Conservation (phyloP, 2,888 invertebrate species). For the Morpho helenor region DNA sequence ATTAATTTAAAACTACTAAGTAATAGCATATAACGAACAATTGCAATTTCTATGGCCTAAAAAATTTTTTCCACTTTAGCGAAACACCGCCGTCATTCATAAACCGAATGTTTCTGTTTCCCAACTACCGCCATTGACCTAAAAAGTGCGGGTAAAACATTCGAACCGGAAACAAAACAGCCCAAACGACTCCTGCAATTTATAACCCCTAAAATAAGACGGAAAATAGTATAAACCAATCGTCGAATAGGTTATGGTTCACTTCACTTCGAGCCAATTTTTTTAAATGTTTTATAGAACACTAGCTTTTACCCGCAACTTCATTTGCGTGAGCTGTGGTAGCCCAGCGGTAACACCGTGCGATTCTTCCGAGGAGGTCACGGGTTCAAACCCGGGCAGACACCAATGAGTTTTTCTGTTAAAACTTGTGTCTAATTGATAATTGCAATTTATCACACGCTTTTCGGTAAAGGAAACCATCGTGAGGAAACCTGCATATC, state of each 20-base stretch:
- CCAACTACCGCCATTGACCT: constrained; percentile 30
- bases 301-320: neutral
- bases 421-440: too few relatives aligned
- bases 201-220: constrained; percentile 10
- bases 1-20: too few relatives aligned
- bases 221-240: constrained; percentile 13
- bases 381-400: too few relatives aligned
- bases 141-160: constrained; percentile 26
- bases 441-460: too few relatives aligned
- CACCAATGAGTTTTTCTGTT: too few relatives aligned
- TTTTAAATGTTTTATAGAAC: constrained; percentile 10
- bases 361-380: too few relatives aligned
- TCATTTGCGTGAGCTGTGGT: too few relatives aligned
- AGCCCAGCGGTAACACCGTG: too few relatives aligned
- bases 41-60: neutral
- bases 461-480: too few relatives aligned
- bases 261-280: constrained; percentile 7
- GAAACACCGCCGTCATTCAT: constrained; percentile 26
- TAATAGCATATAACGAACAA: too few relatives aligned
- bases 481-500: too few relatives aligned
- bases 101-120: constrained; percentile 25
- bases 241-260: constrained; percentile 4
- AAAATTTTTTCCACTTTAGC: constrained; percentile 11
- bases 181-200: constrained; percentile 15
- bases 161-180: constrained; percentile 18